Conservation (phyloP, 1,140 invertebrate species). For the Drosophila nannoptera region DNA sequence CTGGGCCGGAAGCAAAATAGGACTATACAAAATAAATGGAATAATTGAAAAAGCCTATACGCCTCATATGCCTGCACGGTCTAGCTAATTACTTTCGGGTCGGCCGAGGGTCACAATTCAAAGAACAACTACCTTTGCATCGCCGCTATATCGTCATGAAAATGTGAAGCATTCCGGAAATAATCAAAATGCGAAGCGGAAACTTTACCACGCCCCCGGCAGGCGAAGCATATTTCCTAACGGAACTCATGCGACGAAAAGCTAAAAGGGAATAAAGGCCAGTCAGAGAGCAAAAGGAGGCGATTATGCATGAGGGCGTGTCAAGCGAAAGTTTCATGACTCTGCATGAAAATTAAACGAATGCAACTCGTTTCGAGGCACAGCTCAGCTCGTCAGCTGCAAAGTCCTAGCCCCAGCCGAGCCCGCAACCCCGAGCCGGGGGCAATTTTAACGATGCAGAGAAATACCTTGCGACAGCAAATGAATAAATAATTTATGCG, state of each 20-base stretch:
- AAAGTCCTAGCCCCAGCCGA: neutral
- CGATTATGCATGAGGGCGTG: constrained; percentile 3
- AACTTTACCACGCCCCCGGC: constrained; percentile 17
- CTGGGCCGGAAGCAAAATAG: constrained; percentile 35
- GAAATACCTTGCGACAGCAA: constrained; percentile 57
- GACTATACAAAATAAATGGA: constrained; percentile 4
- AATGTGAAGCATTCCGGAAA: constrained; percentile 48
- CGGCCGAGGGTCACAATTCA: constrained; percentile 43
- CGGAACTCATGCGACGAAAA: constrained; percentile 29
- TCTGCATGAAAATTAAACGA: constrained; percentile 19
- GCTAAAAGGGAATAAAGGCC: constrained; percentile 2
- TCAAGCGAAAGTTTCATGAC: constrained; percentile 15
- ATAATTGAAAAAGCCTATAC: neutral
- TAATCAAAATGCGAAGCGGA: constrained; percentile 52
- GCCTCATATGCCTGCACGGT: constrained; percentile 39
- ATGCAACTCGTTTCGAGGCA: constrained; percentile 60
- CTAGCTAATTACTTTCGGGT: constrained; percentile 70
- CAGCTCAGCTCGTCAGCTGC: constrained; percentile 23
- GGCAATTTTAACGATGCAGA: constrained; percentile 65
- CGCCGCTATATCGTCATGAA: constrained; percentile 36
- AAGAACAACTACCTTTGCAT: constrained; percentile 46
- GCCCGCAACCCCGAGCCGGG: neutral
- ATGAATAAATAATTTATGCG: constrained; percentile 77
- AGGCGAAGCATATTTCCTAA: constrained; percentile 6
- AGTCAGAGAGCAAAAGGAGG: constrained; percentile 25